Evolutionary conservation across 1,140 invertebrate species (phyloP), one percentile per base, ranked within the genome.

Genomic region (Drosophila rufa): DNA sequence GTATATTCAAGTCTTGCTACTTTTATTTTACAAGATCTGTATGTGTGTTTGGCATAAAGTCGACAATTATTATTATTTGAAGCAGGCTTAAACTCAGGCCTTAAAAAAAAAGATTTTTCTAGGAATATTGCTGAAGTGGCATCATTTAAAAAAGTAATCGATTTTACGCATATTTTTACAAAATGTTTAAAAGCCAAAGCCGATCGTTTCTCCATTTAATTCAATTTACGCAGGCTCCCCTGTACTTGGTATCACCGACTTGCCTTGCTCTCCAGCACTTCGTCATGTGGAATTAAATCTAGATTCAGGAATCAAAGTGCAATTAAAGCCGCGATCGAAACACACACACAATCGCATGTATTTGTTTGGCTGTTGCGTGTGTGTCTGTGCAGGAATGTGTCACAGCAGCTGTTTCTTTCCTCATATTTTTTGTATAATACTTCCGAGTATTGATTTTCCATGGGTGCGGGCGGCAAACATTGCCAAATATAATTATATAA

Each of bases 381-480:
- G 47, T 67, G 65, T 78, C 17, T 69, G 84, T 69, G 47, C 51
- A 43, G 78, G 85, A 85, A 82, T 90, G 85, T 91, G 85, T 85
- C 79, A 83, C 64, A 53, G 79, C 83, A 75, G 77, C 83, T 87
- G 83, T 66, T 75, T 56, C 75, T 45, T 45, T 53, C 7, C 33
- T 68, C 75, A 55, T 61, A 59, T 61, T 66, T 69, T 82, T 65
- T 71, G 55, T 48, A 55, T 45, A 59, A 64, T 50, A 59, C 56
- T 42, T 40, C 14, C 22, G 36, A 33, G 17, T 91, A 91, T 91
- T 81, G 86, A 91, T 91, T 91, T 91, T 91, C 85, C 82, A 67
- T 50, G 43, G 30, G 14, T 9, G 17, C 42, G 33, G 25, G 7
- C 22, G 40, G 22, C 38, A 33, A 59, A 70, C 25, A 50, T 17